Evolutionary conservation across 2,888 invertebrate genomes (phyloP).

Genomic region (Orthosia incerta): DNA sequence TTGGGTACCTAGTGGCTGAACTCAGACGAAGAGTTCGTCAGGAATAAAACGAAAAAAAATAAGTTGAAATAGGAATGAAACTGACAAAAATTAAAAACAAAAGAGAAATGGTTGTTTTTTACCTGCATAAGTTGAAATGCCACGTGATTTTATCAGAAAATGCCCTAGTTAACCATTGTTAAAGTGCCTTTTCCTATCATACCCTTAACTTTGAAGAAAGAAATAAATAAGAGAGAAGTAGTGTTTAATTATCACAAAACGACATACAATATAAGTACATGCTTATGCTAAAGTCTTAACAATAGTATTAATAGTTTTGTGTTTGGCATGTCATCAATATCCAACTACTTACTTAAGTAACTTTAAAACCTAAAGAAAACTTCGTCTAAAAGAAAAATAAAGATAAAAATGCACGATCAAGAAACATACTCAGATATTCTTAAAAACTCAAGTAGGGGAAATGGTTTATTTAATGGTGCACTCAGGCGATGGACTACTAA

Average conservation of each 20-base stretch:
- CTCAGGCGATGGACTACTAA: slow-evolving; percentile 66
- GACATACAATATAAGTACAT: too few relatives aligned
- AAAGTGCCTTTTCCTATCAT: not conserved
- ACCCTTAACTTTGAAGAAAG: not conserved
- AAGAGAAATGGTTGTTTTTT: not conserved
- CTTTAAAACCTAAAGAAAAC: not conserved
- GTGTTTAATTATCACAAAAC: too few relatives aligned
- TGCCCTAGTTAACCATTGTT: not conserved
- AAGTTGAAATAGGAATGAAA: slow-evolving; percentile 7
- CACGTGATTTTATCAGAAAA: too few relatives aligned
- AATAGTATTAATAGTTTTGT: too few relatives aligned
- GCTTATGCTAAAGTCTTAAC: too few relatives aligned
- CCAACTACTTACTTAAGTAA: not conserved
- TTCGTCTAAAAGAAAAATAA: not conserved
- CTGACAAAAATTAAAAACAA: slow-evolving; percentile 9
- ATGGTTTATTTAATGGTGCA: slow-evolving; percentile 65
- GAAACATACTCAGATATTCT: slow-evolving; percentile 59
- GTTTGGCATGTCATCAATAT: not conserved
- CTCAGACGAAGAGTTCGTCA: slow-evolving; percentile 31
- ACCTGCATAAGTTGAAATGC: not conserved
- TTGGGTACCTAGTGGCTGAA: slow-evolving; percentile 33
- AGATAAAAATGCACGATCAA: slow-evolving; percentile 37
- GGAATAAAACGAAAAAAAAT: slow-evolving; percentile 22
- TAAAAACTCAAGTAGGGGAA: slow-evolving; percentile 56
- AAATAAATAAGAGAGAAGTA: too few relatives aligned